Conservation (phyloP, 2,113 vertebrate species). For the Psilopogon haemacephalus region DNA sequence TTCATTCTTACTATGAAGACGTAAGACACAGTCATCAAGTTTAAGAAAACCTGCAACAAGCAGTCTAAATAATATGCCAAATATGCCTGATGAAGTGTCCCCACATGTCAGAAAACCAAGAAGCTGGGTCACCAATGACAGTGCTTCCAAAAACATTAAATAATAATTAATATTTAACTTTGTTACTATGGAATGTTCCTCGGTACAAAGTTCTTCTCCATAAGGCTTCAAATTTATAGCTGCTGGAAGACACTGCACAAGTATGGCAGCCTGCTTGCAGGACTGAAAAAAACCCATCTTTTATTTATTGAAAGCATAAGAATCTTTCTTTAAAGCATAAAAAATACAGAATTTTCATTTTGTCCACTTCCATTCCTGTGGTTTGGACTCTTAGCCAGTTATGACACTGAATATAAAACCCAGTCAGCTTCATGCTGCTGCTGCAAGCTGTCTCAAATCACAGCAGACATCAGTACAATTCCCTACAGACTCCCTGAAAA, state of each 20-base stretch:
- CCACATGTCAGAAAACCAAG: neutral
- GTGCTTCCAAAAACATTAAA: neutral
- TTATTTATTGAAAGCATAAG: neutral
- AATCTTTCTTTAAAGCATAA: neutral
- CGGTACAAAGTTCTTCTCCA: neutral
- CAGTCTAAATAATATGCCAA: neutral
- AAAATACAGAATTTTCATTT: neutral
- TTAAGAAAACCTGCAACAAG: neutral
- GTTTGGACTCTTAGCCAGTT: neutral
- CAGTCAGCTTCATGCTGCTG: neutral
- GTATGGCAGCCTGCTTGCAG: neutral
- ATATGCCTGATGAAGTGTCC: neutral
- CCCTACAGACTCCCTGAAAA: conserved; percentile 1
- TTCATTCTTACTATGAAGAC: neutral
- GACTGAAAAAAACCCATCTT: neutral
- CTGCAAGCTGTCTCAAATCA: conserved; percentile 1
- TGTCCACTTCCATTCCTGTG: neutral
- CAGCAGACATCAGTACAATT: neutral
- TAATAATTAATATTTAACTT: conserved; percentile 39
- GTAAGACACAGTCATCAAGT: neutral
- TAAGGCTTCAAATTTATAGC: neutral
- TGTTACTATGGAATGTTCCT: neutral
- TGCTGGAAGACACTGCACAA: neutral
- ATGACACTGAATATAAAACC: neutral
- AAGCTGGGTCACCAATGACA: neutral